Percentiles rank a stretch among this genome's conserved stretches.
phyloP scores from a whole-genome alignment of 2,113 vertebrate genomes.

The Stomatorhinus ivindoensis region DNA sequence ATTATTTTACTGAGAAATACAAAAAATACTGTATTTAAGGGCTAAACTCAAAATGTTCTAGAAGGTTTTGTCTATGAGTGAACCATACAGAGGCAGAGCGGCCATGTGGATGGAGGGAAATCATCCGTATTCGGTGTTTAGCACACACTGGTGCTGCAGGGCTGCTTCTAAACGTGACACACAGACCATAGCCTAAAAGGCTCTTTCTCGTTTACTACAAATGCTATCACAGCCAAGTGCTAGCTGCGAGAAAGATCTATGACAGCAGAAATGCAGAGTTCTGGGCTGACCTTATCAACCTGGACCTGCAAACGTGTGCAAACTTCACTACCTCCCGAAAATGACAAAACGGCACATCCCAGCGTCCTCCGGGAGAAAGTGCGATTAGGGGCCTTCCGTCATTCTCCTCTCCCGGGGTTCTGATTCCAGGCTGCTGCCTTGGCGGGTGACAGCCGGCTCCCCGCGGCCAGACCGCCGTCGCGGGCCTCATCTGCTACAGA shows the following conservation, averaged over 20 bases:
- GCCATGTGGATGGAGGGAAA: not conserved
- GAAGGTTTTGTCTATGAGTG: not conserved
- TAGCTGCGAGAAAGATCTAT: not conserved
- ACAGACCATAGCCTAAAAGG: not conserved
- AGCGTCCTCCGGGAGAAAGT: not conserved
- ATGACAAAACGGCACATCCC: not conserved
- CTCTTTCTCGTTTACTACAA: not conserved
- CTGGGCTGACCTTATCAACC: constrained; percentile 3
- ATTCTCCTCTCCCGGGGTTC: not conserved
- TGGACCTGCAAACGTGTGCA: not conserved
- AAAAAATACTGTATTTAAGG: not conserved
- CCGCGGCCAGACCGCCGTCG: not conserved
- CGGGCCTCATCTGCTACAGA: not conserved
- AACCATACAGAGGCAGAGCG: not conserved
- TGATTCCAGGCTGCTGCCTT: not conserved
- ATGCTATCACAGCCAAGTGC: not conserved
- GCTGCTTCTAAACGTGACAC: not conserved
- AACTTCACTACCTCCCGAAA: not conserved
- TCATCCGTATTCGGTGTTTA: not conserved
- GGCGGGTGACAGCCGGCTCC: not conserved
- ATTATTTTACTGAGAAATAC: not conserved
- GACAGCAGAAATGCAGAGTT: not conserved
- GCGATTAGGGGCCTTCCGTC: not conserved
- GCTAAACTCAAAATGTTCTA: not conserved
- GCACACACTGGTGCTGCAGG: not conserved